These are phyloP conservation scores for Eretmochelys imbricata DNA, from an alignment of 2,113 vertebrate genomes.

Conservation along the genomic window DNA sequence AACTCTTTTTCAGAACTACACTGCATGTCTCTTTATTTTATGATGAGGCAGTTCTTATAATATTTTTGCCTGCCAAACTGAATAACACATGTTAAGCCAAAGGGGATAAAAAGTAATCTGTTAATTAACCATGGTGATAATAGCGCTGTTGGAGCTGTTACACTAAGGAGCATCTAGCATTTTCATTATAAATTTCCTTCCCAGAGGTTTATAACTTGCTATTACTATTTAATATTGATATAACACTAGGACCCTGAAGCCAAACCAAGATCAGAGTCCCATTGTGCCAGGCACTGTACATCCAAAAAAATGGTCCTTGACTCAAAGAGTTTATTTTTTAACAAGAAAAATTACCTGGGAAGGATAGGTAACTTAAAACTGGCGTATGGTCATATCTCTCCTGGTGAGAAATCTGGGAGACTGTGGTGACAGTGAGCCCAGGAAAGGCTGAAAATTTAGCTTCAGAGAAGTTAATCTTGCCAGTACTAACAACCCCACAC, in stretches of 20 bases:
- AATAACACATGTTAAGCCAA: neutral
- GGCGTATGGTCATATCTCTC: neutral
- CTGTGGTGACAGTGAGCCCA: neutral
- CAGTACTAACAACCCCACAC: neutral
- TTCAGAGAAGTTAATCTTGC: neutral
- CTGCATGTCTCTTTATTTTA: neutral
- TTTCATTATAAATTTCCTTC: neutral
- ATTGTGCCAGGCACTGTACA: neutral
- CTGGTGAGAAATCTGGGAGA: neutral
- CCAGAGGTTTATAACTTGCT: neutral
- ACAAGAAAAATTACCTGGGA: neutral
- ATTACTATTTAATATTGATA: neutral
- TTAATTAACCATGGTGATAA: no score
- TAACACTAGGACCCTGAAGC: fast-evolving
- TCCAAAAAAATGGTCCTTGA: neutral
- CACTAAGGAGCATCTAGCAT: neutral
- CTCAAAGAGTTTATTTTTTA: neutral
- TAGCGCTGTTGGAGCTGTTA: neutral
- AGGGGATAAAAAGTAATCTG: neutral
- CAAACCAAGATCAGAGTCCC: neutral
- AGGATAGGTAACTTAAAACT: neutral
- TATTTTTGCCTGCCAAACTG: neutral
- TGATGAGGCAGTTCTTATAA: neutral
- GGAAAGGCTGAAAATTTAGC: neutral
- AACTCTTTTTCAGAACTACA: neutral